Conservation (phyloP, 1,140 invertebrate genomes). For the Drosophila sulfurigaster region DNA sequence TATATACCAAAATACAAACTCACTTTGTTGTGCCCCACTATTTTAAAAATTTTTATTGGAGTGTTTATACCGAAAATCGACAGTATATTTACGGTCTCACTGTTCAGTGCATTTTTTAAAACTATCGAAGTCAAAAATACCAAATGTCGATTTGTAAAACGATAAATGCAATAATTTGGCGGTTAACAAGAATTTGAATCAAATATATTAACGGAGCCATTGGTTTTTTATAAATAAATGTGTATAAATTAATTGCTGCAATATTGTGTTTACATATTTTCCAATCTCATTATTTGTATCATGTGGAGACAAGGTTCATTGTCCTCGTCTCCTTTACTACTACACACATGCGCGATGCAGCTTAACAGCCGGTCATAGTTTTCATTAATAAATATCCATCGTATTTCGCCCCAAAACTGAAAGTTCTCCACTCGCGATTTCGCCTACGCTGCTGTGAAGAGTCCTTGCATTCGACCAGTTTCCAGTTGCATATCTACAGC, state of each 20-base stretch:
- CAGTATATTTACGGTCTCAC: too few species aligned
- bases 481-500: slow-evolving; percentile 77
- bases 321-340: slow-evolving; percentile 39
- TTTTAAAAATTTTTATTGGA: too few species aligned
- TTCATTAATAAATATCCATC: slow-evolving; percentile 64
- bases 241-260: too few species aligned
- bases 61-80: too few species aligned
- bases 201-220: background rate
- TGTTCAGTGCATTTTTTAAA: too few species aligned
- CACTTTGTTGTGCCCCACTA: too few species aligned
- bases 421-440: slow-evolving; percentile 33
- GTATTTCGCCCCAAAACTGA: slow-evolving; percentile 18
- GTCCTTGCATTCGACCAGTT: slow-evolving; percentile 61
- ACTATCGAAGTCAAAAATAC: background rate
- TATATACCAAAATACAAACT: too few species aligned
- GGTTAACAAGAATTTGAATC: slow-evolving; percentile 4
- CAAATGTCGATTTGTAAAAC: background rate
- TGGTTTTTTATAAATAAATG: too few species aligned
- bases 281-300: background rate
- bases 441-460: slow-evolving; percentile 28
- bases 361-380: slow-evolving; percentile 39
- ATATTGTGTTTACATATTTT: too few species aligned
- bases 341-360: slow-evolving; percentile 47
- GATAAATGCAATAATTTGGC: background rate
- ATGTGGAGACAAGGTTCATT: slow-evolving; percentile 33